Conservation (phyloP, 2,797 vertebrate genomes). For the Syndactyla subalaris region DNA sequence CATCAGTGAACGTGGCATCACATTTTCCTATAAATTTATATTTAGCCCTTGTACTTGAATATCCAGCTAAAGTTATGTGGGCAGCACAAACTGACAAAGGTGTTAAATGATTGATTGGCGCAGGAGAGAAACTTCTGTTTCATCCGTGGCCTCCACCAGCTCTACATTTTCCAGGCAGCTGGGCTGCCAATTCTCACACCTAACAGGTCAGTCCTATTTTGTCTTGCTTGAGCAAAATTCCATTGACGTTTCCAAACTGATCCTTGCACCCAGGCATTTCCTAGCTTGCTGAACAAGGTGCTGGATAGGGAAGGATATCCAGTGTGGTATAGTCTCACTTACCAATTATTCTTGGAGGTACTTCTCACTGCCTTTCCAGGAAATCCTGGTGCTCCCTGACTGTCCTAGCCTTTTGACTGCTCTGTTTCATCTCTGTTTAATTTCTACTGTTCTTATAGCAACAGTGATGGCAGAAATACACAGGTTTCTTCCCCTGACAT, state of each 20-base stretch:
- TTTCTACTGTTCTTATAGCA: neutral
- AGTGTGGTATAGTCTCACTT: neutral
- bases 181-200: conserved; percentile 76
- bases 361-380: neutral
- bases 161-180: conserved; percentile 62
- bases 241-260: conserved; percentile 55
- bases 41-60: conserved; percentile 13
- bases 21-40: conserved; percentile 46
- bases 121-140: neutral
- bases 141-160: neutral
- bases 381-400: neutral
- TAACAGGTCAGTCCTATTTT: conserved; percentile 56
- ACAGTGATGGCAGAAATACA: neutral
- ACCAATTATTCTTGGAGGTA: conserved; percentile 32
- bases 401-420: neutral
- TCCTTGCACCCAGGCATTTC: conserved; percentile 62
- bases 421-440: neutral
- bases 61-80: neutral
- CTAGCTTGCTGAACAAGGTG: neutral
- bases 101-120: conserved; percentile 61
- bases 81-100: conserved; percentile 40
- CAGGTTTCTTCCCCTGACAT: neutral
- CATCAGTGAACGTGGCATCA: neutral
- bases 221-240: conserved; percentile 69
- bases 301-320: neutral